Evolutionary conservation across 1,140 invertebrate genomes (phyloP), one percentile per base, ranked within the genome.

Genomic region (Brachionus rubens): DNA sequence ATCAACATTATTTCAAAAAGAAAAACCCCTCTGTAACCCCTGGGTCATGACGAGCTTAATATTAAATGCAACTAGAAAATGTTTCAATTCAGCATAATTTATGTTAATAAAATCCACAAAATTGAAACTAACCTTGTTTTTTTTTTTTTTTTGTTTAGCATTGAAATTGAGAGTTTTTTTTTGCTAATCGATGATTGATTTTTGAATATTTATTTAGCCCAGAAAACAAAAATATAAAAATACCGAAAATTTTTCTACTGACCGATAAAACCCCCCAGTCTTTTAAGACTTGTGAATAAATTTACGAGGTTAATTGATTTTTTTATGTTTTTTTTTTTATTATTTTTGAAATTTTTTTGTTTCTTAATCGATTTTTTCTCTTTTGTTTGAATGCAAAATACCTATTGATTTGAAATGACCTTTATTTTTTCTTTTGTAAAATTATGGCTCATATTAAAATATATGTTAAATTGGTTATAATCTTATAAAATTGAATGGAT

Each of bases 111-210:
- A 36, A 36, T 36, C 9, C 9, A 9, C 14, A 9, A 5, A 5
- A 33, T 30, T 16, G 16, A 40, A 59, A 36, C 36, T 59, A 59
- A 59, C 54, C 54, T 59, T 59, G 54, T 59, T 59, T 59, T 41
- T 59, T 16, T 59, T 59, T 36, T 9, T 36, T 36, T 9, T 36
- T 36, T 36, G 3, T 9, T 5, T 5, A 36, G 54, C 28, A 36
- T 59, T 59, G 28, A 59, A 59, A 59, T 59, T 36, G 54, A 40
- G 36, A 59, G 54, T 56, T 56, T 14, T 33, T 33, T 33, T 59
- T 59, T n/a, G n/a, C n/a, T 2, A 59, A 59, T 59, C 54, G 54
- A 59, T 59, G 19, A 59, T 59, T 59, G 54, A 59, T 59, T 59
- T 36, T 59, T 59, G 16, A 30, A 33, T 59, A 36, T 59, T 59